Base-by-base conservation (phyloP, 2,113 vertebrate species). In the Mungos mungo region DNA sequence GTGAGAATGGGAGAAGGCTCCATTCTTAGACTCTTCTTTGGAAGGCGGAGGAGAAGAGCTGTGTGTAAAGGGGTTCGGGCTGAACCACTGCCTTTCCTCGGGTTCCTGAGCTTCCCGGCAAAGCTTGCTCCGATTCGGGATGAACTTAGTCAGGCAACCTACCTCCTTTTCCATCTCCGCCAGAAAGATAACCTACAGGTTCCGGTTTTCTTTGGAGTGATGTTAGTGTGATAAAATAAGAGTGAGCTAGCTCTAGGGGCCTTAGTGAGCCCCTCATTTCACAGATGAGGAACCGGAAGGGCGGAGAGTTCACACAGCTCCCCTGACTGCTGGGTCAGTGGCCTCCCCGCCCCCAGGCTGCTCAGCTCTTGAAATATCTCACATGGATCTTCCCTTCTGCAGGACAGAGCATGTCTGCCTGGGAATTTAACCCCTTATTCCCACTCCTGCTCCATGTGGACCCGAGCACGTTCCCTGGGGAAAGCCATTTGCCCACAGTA, bases 81-180 rank as follows among this genome's bases (percentile, higher is more conserved):
- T 7, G 14, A 6, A 23, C 18, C 0, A 0, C 25, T 45, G 5
- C 7, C 0, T 60, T 50, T 66, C 74, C 68, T 15, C 21, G 54
- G 68, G 33, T 19, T 38, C 52, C 45, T 66, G 93, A 79, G 47
- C 69, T 90, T 88, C n/a, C 72, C n/a, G 14, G 41, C 52, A 52
- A 27, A 50, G 68, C 33, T 19, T 60, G 80, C 45, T 76, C 35
- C 11, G 1, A 11, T 45, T 60, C 72, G 65, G 21, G 7, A 77
- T 50, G 16, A 83, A 31, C 21, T 47, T 47, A 9, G 45, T 33
- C 3, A 9, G 35, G 12, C 45, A 6, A 3, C 5, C 45, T 33
- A 27, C 68, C 25, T 33, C 23, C 1, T 0, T 47, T 25, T 50
- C 41, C 12, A 18, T 4, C 29, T 7, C 16, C 47, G 0, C 0